Conservation (phyloP, 2,113 vertebrate genomes). For the Leptobrachium leishanense region DNA sequence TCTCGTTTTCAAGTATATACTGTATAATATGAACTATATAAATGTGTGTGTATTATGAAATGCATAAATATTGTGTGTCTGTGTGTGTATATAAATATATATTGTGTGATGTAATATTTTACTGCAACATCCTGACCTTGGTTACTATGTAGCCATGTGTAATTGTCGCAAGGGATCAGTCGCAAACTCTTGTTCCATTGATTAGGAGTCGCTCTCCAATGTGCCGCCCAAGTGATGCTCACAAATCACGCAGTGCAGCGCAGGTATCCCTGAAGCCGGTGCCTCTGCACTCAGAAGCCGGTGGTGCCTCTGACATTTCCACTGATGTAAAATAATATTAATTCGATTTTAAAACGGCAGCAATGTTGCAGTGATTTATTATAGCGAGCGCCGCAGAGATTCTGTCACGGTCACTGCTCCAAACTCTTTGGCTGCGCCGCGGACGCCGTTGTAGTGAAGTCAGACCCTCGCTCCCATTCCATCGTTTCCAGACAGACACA, state of each 20-base stretch:
- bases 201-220: too few species aligned
- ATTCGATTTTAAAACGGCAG: not conserved
- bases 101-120: too few species aligned
- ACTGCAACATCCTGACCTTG: too few species aligned
- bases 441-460: not conserved
- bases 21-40: too few species aligned
- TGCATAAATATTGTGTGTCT: too few species aligned
- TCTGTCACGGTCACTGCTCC: not conserved
- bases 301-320: not conserved
- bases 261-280: not conserved
- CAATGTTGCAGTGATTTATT: not conserved
- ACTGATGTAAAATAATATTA: not conserved
- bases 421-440: not conserved
- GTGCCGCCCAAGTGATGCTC: too few species aligned
- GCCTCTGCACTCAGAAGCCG: not conserved
- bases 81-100: too few species aligned
- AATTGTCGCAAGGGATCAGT: too few species aligned
- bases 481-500: not conserved
- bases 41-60: too few species aligned
- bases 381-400: not conserved
- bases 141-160: too few species aligned
- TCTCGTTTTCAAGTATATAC: too few species aligned
- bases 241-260: not conserved
- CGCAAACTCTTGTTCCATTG: too few species aligned
- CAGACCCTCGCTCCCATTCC: not conserved